Percentiles rank a stretch among this genome's conserved stretches.
These are phyloP conservation scores for Trididemnum clinides DNA, from an alignment of 23 tunicate genomes.

Conservation along the genomic window DNA sequence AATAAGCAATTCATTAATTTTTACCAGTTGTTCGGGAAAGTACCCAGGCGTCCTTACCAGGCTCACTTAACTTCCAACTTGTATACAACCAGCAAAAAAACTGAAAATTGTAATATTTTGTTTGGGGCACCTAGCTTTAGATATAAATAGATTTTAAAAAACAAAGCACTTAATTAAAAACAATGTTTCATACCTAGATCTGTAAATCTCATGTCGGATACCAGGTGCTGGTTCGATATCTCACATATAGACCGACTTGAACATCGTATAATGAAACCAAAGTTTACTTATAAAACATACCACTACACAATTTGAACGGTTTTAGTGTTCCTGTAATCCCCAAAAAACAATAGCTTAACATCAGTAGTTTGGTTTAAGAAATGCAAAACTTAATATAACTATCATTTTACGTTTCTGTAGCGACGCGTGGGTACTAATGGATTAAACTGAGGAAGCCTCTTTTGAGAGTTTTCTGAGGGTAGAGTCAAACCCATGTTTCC, in stretches of 20 bases:
- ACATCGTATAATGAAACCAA: neutral
- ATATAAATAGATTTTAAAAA: neutral
- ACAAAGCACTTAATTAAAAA: neutral
- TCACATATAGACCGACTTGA: neutral
- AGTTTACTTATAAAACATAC: neutral
- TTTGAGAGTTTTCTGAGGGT: too few relatives aligned
- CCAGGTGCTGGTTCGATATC: neutral
- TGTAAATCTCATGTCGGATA: neutral
- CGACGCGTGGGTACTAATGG: neutral
- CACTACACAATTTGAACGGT: neutral
- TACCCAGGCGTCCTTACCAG: neutral
- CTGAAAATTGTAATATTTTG: neutral
- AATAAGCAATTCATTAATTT: neutral
- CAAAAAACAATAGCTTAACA: neutral
- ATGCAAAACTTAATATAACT: neutral
- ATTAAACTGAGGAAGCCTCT: too few relatives aligned
- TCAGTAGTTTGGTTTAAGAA: neutral
- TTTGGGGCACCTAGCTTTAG: neutral
- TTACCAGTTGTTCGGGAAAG: neutral
- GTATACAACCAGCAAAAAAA: neutral
- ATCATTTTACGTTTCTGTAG: neutral
- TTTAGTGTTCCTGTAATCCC: neutral
- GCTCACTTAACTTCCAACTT: neutral
- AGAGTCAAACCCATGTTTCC: too few relatives aligned
- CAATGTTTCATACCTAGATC: neutral